A percentile compares a stretch with the other conserved stretches of the same genome.
These are phyloP conservation scores for Columba guinea DNA, from an alignment of 2,797 vertebrate genomes.

Conservation along the genomic window DNA sequence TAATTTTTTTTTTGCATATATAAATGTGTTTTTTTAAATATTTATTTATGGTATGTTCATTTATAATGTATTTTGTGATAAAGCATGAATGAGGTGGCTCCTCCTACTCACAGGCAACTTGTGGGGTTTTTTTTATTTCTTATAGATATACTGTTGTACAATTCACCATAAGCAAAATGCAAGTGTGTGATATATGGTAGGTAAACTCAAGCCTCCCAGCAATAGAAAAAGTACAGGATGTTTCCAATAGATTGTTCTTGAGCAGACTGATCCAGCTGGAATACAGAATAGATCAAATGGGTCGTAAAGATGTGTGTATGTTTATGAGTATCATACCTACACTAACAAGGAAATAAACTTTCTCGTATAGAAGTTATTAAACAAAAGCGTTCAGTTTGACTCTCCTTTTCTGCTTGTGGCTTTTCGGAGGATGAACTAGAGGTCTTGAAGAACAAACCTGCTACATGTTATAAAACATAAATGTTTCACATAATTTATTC, in stretches of 20 bases:
- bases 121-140: neutral
- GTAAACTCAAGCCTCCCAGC: neutral
- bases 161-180: neutral
- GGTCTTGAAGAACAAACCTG: neutral
- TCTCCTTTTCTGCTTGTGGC: neutral
- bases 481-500: neutral
- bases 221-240: neutral
- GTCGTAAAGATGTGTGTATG: neutral
- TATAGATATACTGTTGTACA: neutral
- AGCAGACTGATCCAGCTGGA: neutral
- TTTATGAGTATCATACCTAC: neutral
- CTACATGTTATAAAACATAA: neutral
- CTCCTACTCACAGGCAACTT: neutral
- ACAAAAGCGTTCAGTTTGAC: neutral
- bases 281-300: neutral
- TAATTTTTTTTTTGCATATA: neutral
- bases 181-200: neutral
- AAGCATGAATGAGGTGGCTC: neutral
- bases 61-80: neutral
- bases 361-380: neutral
- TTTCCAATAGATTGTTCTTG: neutral
- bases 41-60: neutral
- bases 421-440: neutral
- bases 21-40: neutral
- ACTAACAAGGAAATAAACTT: neutral